Evolutionary conservation across 2,888 invertebrate species (phyloP), one percentile per base, ranked within the genome.

Genomic region (Leucania comma): DNA sequence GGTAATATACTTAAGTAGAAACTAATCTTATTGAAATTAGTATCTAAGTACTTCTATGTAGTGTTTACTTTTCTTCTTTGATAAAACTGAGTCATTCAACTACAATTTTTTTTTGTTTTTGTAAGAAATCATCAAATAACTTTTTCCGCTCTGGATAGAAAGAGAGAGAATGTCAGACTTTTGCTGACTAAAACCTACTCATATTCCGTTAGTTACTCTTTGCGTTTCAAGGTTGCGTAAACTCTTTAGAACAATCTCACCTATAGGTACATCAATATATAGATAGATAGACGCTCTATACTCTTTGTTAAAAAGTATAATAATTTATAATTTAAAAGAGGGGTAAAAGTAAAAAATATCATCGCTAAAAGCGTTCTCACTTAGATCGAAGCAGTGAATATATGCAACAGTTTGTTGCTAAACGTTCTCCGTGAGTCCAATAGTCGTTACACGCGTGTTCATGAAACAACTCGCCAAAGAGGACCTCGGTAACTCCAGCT

Each of bases 401-500:
- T 60, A 72, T 46, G 82, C 85, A 84, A 85, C 83, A 85, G 85
- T 78, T 82, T 69, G 75, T 78, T 78, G 78, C 64, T 78, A 68
- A 83, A 79, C 69, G 66, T 82, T 78, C 73, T 81, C 83, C 77
- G 80, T 72, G 82, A 86, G 84, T 81, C 78, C 82, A 56, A 70
- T 63, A 83, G 71, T 78, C 80, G 82, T 79, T 76, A 85, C 89
- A 87, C 82, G 86, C 87, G 83, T 86, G 89, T 87, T 87, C 87
- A 86, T 84, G 84, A 90, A 87, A 89, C 89, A 84, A 88, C 87
- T 87, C 80, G 68, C 76, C 73, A 59, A 78, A 76, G 78, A 82
- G 80, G 85, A 85, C 80, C 76, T 72, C 79, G 87, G 87, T 87
- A 88, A 90, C 89, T 91, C 87, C 83, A 83, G 84, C 84, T 84